Evolutionary conservation across 1,140 invertebrate genomes (phyloP).

Genomic region (Colletes latitarsis): DNA sequence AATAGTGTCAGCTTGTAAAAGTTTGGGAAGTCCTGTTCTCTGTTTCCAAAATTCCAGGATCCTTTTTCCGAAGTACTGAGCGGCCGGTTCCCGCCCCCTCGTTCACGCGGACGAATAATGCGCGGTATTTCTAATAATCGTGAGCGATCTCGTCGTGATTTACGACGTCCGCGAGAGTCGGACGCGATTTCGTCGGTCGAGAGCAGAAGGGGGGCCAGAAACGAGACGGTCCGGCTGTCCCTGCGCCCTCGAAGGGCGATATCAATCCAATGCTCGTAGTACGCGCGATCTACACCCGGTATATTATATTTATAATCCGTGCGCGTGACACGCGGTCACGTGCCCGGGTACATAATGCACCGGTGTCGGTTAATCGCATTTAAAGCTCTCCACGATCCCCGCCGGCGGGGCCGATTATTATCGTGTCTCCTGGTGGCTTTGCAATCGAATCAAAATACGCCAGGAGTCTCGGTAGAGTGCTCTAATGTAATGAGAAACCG

Average conservation of each 20-base stretch:
- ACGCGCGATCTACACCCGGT: constrained; percentile 54
- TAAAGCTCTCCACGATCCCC: constrained; percentile 70
- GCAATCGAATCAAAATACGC: constrained; percentile 70
- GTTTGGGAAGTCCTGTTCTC: too few species aligned
- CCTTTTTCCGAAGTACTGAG: too few species aligned
- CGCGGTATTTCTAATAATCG: constrained; percentile 64
- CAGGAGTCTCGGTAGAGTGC: constrained; percentile 47
- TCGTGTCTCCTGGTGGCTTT: constrained; percentile 64
- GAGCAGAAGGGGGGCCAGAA: too few species aligned
- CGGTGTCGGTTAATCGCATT: constrained; percentile 75
- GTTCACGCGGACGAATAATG: neutral
- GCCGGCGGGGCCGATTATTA: constrained; percentile 61
- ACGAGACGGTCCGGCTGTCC: neutral
- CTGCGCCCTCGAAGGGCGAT: constrained; percentile 39
- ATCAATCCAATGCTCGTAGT: constrained; percentile 41
- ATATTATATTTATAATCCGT: constrained; percentile 81
- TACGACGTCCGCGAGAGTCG: constrained; percentile 43
- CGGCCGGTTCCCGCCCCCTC: too few species aligned
- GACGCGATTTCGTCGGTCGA: neutral
- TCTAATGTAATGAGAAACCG: constrained; percentile 67
- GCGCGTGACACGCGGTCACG: constrained; percentile 77
- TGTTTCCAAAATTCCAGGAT: too few species aligned
- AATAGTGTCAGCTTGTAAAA: too few species aligned
- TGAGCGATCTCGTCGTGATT: constrained; percentile 52
- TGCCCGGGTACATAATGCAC: constrained; percentile 67